Evolutionary conservation across 1,140 invertebrate species (phyloP).

Genomic region (Pararge aegeria): DNA sequence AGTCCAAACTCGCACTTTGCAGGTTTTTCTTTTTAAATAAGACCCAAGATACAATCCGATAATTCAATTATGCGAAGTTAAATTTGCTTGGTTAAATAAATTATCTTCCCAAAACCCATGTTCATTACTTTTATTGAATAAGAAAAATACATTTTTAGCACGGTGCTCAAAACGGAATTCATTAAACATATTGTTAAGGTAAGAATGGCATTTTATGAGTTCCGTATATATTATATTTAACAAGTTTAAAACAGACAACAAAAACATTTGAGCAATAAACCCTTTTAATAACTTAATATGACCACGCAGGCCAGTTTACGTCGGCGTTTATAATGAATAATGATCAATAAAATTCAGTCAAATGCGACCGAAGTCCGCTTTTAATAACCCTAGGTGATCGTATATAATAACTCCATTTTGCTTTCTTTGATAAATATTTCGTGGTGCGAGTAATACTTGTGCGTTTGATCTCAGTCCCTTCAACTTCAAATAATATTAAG

Average conservation of each 20-base stretch:
- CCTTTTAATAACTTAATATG: slow-evolving; percentile 62
- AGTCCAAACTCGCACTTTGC: no score
- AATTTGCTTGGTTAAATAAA: no score
- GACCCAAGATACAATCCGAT: no score
- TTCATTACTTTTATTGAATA: no score
- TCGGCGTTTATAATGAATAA: slow-evolving; percentile 66
- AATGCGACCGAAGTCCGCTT: slow-evolving; percentile 45
- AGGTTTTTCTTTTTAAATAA: no score
- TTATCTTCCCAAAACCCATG: no score
- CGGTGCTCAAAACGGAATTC: no score
- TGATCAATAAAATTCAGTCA: slow-evolving; percentile 62
- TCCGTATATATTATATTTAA: neutral
- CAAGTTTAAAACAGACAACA: neutral
- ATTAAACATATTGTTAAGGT: neutral
- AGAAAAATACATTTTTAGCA: no score
- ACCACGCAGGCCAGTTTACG: slow-evolving; percentile 49
- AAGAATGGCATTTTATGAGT: no score
- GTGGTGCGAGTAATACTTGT: slow-evolving; percentile 37
- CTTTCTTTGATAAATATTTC: slow-evolving; percentile 52
- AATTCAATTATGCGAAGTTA: no score
- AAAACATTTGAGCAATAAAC: slow-evolving; percentile 43
- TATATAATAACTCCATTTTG: slow-evolving; percentile 43
- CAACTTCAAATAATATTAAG: slow-evolving; percentile 69
- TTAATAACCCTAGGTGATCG: slow-evolving; percentile 32
- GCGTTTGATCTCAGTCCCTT: slow-evolving; percentile 42